phyloP scores from a whole-genome alignment of 2,888 invertebrate species.

The Athripsodes cinereus region DNA sequence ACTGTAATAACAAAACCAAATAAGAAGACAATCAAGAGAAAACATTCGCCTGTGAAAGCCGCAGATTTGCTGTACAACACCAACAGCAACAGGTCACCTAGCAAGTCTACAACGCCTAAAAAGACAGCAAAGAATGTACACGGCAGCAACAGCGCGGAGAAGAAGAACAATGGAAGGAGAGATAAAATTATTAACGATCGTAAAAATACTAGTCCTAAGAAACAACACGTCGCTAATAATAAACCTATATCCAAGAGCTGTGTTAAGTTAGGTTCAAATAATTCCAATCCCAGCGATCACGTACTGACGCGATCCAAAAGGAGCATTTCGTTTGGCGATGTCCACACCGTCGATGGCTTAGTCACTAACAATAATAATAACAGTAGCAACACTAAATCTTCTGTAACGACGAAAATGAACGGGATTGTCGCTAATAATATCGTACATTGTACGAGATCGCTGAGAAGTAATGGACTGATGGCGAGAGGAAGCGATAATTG shows the following conservation, averaged over 20 bases:
- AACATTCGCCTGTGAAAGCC: constrained; percentile 3
- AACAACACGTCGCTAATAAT: constrained; percentile 1
- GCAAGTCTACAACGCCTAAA: constrained; percentile 5
- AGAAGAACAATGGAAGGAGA: neutral
- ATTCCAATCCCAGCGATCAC: constrained; percentile 3
- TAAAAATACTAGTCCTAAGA: constrained; percentile 23
- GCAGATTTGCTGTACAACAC: neutral
- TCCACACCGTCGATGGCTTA: too few species aligned
- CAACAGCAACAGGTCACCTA: neutral
- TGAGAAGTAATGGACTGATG: neutral
- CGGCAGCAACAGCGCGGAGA: neutral
- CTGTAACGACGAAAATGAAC: neutral
- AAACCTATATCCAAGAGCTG: constrained; percentile 14
- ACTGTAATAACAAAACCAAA: constrained; percentile 4
- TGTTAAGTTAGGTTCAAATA: constrained; percentile 11
- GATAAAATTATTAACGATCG: neutral
- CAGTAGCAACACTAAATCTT: too few species aligned
- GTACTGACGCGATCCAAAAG: constrained; percentile 18
- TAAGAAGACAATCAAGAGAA: constrained; percentile 19
- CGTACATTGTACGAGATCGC: neutral
- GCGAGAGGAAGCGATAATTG: neutral
- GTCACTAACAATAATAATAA: neutral
- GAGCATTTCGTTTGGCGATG: constrained; percentile 23
- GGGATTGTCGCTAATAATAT: neutral
- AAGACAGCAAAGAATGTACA: neutral